A percentile compares a stretch with the other conserved stretches of the same genome.
phyloP scores from a whole-genome alignment of 64 coral and sea anemone genomes.

The Porites lutea region DNA sequence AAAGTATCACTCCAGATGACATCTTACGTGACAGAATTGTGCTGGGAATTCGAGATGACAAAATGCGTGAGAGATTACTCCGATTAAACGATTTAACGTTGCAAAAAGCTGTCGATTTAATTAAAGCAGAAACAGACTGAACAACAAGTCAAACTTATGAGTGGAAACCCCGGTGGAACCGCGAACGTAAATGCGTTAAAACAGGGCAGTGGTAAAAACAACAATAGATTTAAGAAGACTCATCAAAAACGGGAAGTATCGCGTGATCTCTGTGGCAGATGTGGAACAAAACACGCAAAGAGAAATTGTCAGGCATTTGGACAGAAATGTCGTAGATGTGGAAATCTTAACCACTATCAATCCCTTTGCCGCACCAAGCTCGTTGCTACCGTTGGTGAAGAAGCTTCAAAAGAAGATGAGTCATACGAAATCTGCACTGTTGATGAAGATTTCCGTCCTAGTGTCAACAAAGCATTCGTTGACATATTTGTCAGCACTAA shows the following conservation, averaged over 20 bases:
- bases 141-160: conserved; percentile 13
- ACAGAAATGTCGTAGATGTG: conserved; percentile 34
- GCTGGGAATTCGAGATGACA: conserved; percentile 17
- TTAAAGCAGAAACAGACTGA: conserved; percentile 21
- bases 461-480: neutral
- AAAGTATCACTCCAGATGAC: neutral
- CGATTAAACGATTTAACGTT: neutral
- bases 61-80: neutral
- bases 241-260: neutral
- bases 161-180: neutral
- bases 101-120: conserved; percentile 18
- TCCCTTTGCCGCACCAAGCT: neutral
- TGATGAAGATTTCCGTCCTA: neutral
- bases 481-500: neutral
- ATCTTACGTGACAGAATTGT: conserved; percentile 27
- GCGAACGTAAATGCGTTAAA: neutral
- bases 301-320: conserved; percentile 46
- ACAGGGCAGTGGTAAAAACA: neutral
- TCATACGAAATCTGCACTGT: neutral
- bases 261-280: conserved; percentile 46
- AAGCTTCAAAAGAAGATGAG: neutral
- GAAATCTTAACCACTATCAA: conserved; percentile 7
- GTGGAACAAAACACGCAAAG: conserved; percentile 52
- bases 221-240: neutral
- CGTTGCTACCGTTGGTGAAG: neutral